Percentiles rank a stretch among this genome's conserved stretches.
phyloP scores from a whole-genome alignment of 2,888 invertebrate genomes.

The Pammene fasciana region DNA sequence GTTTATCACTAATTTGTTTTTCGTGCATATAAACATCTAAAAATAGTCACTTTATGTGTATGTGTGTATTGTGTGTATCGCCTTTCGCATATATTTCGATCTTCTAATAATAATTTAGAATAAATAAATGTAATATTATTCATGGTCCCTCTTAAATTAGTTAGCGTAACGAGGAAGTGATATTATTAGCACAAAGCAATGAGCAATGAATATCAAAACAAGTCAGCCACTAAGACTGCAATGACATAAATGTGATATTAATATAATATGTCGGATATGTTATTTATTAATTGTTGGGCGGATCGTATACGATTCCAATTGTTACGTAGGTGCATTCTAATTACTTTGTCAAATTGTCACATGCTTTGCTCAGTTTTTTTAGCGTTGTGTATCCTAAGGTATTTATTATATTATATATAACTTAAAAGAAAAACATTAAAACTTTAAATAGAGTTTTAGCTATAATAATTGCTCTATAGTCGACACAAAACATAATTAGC shows the following conservation, averaged over 20 bases:
- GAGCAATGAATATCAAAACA: conserved; percentile 25
- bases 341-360: not conserved
- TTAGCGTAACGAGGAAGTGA: not conserved
- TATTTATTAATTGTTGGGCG: conserved; percentile 15
- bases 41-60: not conserved
- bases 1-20: too few species aligned
- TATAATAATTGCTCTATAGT: too few species aligned
- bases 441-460: too few species aligned
- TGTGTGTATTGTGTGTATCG: not conserved
- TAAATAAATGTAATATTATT: too few species aligned
- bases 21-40: too few species aligned
- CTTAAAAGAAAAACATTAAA: too few species aligned
- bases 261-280: conserved; percentile 13
- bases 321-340: not conserved
- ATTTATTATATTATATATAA: too few species aligned
- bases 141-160: not conserved
- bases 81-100: too few species aligned
- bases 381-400: too few species aligned
- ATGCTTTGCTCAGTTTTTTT: not conserved
- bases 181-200: conserved; percentile 14
- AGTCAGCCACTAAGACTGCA: conserved; percentile 15
- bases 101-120: too few species aligned
- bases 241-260: conserved; percentile 24
- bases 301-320: conserved; percentile 1
- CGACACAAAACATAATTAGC: too few species aligned